phyloP scores from a whole-genome alignment of 2,888 invertebrate genomes.

The Patella pellucida region DNA sequence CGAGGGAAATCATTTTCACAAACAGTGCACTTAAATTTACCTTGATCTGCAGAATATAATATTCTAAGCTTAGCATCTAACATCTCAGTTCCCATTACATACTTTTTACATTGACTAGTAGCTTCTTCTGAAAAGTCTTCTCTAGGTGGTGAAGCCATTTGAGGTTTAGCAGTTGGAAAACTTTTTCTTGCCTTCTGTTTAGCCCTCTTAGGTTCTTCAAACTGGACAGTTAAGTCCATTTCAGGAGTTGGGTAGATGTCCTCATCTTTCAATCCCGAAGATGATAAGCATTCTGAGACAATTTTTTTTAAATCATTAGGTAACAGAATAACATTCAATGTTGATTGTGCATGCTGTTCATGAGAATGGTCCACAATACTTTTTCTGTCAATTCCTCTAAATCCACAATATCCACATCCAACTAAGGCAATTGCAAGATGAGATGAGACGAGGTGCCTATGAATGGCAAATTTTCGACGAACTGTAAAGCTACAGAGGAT shows the following conservation, averaged over 20 bases:
- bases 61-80: slow-evolving; percentile 42
- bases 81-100: slow-evolving; percentile 43
- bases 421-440: slow-evolving; percentile 34
- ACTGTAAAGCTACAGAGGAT: slow-evolving; percentile 37
- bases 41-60: slow-evolving; percentile 41
- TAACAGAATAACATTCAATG: slow-evolving; percentile 22
- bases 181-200: slow-evolving; percentile 7
- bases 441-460: slow-evolving; percentile 37
- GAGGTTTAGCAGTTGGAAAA: not conserved
- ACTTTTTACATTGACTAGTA: slow-evolving; percentile 16
- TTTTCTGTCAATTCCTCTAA: slow-evolving; percentile 42
- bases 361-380: slow-evolving; percentile 42
- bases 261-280: not conserved
- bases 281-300: not conserved
- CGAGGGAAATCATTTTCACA: slow-evolving; percentile 41
- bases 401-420: slow-evolving; percentile 36
- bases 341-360: slow-evolving; percentile 34
- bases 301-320: not conserved
- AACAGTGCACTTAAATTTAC: slow-evolving; percentile 29
- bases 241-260: not conserved
- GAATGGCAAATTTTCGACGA: slow-evolving; percentile 40
- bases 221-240: not conserved
- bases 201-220: not conserved
- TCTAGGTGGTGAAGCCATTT: not conserved
- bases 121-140: not conserved